A percentile compares a stretch with the other conserved stretches of the same genome.
These are phyloP conservation scores for Synodontis membranacea DNA, from an alignment of 2,113 vertebrate species.

Conservation along the genomic window DNA sequence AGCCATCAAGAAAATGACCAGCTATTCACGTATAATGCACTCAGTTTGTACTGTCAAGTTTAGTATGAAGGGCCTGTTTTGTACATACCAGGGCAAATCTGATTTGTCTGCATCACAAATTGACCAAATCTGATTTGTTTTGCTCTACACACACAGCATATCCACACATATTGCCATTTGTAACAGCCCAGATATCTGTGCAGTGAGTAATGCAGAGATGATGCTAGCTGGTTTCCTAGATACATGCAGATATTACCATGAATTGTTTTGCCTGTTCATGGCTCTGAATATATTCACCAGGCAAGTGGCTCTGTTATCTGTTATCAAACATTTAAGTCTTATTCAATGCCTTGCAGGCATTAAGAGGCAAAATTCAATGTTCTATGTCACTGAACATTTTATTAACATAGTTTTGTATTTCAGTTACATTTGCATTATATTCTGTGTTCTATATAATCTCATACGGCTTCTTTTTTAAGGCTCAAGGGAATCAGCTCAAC, in stretches of 20 bases:
- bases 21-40: not conserved
- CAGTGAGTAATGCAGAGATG: not conserved
- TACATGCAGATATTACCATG: not conserved
- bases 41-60: not conserved
- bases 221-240: not conserved
- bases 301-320: too few relatives aligned
- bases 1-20: not conserved
- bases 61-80: not conserved
- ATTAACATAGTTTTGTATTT: not conserved
- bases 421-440: not conserved
- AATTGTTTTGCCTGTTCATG: not conserved
- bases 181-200: not conserved
- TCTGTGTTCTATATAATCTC: not conserved
- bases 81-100: not conserved
- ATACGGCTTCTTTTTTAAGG: too few relatives aligned
- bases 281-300: not conserved
- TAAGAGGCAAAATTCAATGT: too few relatives aligned
- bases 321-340: too few relatives aligned
- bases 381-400: too few relatives aligned
- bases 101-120: slow-evolving; percentile 6
- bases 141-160: not conserved
- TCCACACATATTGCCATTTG: not conserved
- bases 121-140: not conserved
- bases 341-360: too few relatives aligned
- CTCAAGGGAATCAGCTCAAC: not conserved